Evolutionary conservation across 2,888 invertebrate species (phyloP), one percentile per base, ranked within the genome.

Genomic region (Monopis laevigella): DNA sequence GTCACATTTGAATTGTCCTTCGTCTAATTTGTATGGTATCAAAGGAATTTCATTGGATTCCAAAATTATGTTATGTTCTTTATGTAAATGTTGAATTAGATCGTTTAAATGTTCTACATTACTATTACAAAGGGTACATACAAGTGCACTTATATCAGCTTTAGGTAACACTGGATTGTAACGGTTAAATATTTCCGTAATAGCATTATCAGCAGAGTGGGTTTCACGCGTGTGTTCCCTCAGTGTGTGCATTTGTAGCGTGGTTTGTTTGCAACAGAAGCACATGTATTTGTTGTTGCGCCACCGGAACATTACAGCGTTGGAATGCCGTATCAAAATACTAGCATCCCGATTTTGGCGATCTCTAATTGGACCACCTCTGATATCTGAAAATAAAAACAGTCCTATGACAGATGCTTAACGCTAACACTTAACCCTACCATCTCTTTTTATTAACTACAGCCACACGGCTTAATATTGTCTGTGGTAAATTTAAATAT

Each of bases 211-310:
- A 2, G 17, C 12, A 3, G 4, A 32, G 39, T 44, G 44, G 1
- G 36, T 18, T 11, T 10, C 18, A 4, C 21, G 12, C 2, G 34
- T 17, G 18, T 44, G 44, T 14, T 26, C 13, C n/a, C 41, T 41
- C 2, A 44, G 19, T 21, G 16, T 18, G n/a, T 16, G 3, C 6
- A 38, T 41, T 13, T 44, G 39, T 16, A 38, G 24, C 21, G 28
- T 41, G 5, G 14, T 38, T 2, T 30, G 24, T 32, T 41, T 41
- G 36, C 44, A 44, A 30, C 41, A 44, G 13, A 41, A 41, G 29
- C 44, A 44, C 27, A 40, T 21, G 39, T 39, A 39, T 14, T 44
- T 29, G 12, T 41, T 41, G 13, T 41, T 41, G 13, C 16, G 11
- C 41, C 41, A 41, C 16, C 28, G 14, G 16, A 44, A 44, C 8